phyloP scores from a whole-genome alignment of 2,113 vertebrate genomes.

The Ammospiza nelsoni region DNA sequence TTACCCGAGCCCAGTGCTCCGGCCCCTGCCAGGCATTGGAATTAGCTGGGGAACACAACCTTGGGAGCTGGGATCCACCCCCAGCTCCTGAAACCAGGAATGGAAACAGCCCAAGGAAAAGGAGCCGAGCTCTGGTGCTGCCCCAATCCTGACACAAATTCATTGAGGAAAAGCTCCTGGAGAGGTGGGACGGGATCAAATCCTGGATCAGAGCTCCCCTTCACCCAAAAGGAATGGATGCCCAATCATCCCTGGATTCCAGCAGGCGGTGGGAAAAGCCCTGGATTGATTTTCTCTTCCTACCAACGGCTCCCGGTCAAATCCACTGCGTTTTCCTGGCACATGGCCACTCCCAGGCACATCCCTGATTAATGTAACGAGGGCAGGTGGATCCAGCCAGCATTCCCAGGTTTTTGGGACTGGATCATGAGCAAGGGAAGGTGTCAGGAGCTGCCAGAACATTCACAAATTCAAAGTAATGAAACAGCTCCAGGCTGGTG shows the following conservation, averaged over 20 bases:
- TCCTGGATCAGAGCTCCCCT: not conserved
- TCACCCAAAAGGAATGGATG: not conserved
- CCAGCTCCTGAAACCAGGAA: not conserved
- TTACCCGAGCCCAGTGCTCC: not conserved
- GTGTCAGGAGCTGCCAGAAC: not conserved
- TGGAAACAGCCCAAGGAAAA: conserved; percentile 20
- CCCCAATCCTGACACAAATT: not conserved
- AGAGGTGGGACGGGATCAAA: not conserved
- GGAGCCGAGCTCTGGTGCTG: not conserved
- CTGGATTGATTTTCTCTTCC: not conserved
- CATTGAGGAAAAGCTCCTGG: not conserved
- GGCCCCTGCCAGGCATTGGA: not conserved
- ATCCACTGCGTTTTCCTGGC: rapidly evolving
- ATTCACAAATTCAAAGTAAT: not conserved
- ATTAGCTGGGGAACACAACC: conserved; percentile 3
- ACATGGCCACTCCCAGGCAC: not conserved
- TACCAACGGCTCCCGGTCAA: not conserved
- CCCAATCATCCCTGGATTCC: not conserved
- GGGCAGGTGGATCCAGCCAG: not conserved
- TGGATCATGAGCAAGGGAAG: rapidly evolving
- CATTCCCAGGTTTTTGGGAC: not conserved
- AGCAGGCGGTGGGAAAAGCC: not conserved
- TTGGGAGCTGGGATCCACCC: not conserved
- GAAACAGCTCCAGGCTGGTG: not conserved
- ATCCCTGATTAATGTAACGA: not conserved